Evolutionary conservation across 1,140 invertebrate species (phyloP).

Genomic region (Phthorimaea operculella): DNA sequence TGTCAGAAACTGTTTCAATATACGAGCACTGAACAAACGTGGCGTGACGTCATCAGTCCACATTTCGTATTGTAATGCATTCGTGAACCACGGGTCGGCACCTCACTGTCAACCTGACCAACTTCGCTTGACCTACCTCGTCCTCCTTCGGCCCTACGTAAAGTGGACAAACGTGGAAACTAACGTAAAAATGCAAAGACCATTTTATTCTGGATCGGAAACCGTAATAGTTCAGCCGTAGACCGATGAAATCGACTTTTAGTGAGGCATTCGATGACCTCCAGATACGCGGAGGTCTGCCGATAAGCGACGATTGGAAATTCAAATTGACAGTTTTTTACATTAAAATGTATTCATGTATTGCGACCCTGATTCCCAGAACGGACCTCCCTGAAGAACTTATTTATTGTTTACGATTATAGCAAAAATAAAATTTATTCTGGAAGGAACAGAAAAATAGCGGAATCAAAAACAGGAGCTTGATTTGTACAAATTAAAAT

Average conservation of each 20-base stretch:
- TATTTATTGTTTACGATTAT: no score
- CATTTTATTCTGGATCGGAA: constrained; percentile 21
- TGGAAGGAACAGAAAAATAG: no score
- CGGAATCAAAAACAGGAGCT: no score
- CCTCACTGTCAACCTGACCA: constrained; percentile 35
- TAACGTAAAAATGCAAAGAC: constrained; percentile 5
- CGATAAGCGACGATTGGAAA: not conserved
- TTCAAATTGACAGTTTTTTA: not conserved
- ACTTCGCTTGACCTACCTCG: constrained; percentile 25
- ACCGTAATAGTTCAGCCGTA: not conserved
- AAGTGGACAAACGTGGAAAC: constrained; percentile 6
- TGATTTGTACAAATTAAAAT: no score
- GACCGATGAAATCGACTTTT: not conserved
- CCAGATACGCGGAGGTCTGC: not conserved
- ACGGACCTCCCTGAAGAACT: no score
- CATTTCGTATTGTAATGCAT: constrained; percentile 62
- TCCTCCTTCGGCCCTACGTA: constrained; percentile 6
- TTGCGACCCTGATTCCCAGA: no score
- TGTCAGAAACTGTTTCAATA: no score
- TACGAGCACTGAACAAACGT: no score
- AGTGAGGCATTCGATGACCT: not conserved
- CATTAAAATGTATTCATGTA: not conserved
- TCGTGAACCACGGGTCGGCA: constrained; percentile 46
- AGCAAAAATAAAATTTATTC: no score
- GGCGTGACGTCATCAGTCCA: constrained; percentile 28